Conservation (phyloP, 2,888 invertebrate genomes). For the Ophion slaviceki region DNA sequence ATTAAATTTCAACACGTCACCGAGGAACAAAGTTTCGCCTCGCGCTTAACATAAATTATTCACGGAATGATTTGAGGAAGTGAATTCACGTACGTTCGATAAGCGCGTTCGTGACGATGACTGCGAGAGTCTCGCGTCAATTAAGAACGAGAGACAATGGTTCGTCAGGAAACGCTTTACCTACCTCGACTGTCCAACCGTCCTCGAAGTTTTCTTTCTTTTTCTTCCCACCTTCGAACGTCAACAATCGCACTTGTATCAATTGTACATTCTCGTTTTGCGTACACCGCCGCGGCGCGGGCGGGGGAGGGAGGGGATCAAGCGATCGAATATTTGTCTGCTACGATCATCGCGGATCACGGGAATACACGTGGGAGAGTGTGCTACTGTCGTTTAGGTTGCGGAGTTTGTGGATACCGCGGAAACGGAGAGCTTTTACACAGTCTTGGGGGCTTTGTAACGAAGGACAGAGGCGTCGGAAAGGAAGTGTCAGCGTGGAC, state of each 20-base stretch:
- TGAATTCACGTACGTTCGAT: slow-evolving; percentile 14
- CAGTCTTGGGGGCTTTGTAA: not conserved
- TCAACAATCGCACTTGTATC: slow-evolving; percentile 36
- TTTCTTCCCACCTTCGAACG: slow-evolving; percentile 15
- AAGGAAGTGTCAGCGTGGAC: slow-evolving; percentile 6
- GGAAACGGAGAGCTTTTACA: slow-evolving; percentile 26
- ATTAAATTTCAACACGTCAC: not conserved
- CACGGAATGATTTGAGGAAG: slow-evolving; percentile 4
- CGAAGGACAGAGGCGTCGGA: not conserved
- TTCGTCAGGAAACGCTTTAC: slow-evolving; percentile 14
- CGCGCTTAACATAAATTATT: not conserved
- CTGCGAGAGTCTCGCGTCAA: slow-evolving; percentile 10
- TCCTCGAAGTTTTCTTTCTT: slow-evolving; percentile 16
- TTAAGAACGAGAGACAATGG: slow-evolving; percentile 46
- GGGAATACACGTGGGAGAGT: slow-evolving; percentile 3
- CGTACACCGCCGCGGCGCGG: not conserved
- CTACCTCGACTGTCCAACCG: slow-evolving; percentile 3
- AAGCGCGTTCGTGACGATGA: not conserved
- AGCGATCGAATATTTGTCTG: slow-evolving; percentile 40
- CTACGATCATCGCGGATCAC: slow-evolving; percentile 25
- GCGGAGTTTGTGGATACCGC: not conserved
- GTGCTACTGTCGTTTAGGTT: not conserved
- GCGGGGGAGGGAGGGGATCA: not conserved
- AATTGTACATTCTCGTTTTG: slow-evolving; percentile 9
- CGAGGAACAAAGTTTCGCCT: not conserved